Evolutionary conservation across 2,113 vertebrate species (phyloP).

Genomic region (Hemicordylus capensis): DNA sequence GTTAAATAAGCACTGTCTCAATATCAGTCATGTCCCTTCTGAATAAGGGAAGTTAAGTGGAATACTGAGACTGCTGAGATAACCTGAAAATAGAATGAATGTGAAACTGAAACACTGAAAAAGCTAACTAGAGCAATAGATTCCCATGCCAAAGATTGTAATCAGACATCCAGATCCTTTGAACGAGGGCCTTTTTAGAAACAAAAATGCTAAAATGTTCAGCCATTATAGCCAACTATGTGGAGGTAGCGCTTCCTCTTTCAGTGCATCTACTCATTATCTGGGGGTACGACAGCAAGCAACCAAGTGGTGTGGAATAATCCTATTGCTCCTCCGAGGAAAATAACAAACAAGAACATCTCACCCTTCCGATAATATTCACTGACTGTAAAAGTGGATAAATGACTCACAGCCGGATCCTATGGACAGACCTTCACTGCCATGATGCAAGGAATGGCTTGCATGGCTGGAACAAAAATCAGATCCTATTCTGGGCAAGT

Average conservation of each 20-base stretch:
- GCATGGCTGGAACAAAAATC: background rate
- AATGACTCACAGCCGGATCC: constrained; percentile 8
- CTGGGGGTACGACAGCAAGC: constrained; percentile 43
- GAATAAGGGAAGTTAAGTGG: background rate
- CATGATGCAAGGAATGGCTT: background rate
- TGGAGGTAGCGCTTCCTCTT: constrained; percentile 55
- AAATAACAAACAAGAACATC: background rate
- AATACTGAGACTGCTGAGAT: constrained; percentile 1
- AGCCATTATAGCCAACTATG: constrained; percentile 21
- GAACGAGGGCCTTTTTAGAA: constrained; percentile 44
- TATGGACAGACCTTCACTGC: background rate
- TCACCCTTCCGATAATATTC: constrained; percentile 41
- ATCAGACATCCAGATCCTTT: constrained; percentile 23
- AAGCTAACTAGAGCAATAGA: background rate
- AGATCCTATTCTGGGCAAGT: background rate
- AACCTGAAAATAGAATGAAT: constrained; percentile 2
- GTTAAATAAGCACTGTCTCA: constrained; percentile 10
- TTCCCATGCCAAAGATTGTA: constrained; percentile 26
- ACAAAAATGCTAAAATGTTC: background rate
- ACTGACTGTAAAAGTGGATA: constrained; percentile 34
- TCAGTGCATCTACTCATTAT: constrained; percentile 64
- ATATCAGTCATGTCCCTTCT: background rate
- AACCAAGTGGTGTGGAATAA: constrained; percentile 42
- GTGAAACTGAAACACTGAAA: background rate
- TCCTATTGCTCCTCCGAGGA: constrained; percentile 41